These are phyloP conservation scores for Lymantria monacha DNA, from an alignment of 2,888 invertebrate species.

Conservation along the genomic window DNA sequence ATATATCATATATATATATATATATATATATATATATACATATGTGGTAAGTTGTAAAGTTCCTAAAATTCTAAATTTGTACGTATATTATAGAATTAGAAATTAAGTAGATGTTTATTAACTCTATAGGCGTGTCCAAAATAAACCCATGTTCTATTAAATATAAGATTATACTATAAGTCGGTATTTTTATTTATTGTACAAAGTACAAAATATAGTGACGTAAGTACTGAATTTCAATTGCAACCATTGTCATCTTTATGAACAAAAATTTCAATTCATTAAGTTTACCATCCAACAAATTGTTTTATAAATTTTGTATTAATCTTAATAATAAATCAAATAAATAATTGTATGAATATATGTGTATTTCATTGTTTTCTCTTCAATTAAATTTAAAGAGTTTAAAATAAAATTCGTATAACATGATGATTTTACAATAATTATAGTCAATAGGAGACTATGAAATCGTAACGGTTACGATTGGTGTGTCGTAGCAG, in stretches of 20 bases:
- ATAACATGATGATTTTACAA: no score
- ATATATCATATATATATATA: no score
- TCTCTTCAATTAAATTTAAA: no score
- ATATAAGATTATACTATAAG: slow-evolving; percentile 36
- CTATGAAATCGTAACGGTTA: no score
- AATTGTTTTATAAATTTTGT: no score
- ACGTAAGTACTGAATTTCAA: slow-evolving; percentile 9
- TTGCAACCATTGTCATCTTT: slow-evolving; percentile 29
- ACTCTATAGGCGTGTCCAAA: slow-evolving; percentile 47
- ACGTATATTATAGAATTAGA: slow-evolving; percentile 15
- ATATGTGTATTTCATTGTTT: no score
- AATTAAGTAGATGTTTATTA: slow-evolving; percentile 29
- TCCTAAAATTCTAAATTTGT: slow-evolving; percentile 49
- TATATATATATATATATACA: no score
- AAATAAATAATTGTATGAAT: no score
- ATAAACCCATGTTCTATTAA: slow-evolving; percentile 20
- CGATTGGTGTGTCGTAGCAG: no score
- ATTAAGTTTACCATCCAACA: slow-evolving; percentile 34
- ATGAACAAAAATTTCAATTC: slow-evolving; percentile 36
- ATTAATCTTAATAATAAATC: no score
- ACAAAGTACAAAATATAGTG: slow-evolving; percentile 56
- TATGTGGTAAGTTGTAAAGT: slow-evolving; percentile 36
- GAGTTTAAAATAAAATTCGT: no score
- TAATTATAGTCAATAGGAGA: no score
- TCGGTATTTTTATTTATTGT: slow-evolving; percentile 64